A percentile compares a stretch with the other conserved stretches of the same genome.
These are phyloP conservation scores for Lanistes nyassanus DNA, from an alignment of 1,140 invertebrate genomes.

Conservation along the genomic window DNA sequence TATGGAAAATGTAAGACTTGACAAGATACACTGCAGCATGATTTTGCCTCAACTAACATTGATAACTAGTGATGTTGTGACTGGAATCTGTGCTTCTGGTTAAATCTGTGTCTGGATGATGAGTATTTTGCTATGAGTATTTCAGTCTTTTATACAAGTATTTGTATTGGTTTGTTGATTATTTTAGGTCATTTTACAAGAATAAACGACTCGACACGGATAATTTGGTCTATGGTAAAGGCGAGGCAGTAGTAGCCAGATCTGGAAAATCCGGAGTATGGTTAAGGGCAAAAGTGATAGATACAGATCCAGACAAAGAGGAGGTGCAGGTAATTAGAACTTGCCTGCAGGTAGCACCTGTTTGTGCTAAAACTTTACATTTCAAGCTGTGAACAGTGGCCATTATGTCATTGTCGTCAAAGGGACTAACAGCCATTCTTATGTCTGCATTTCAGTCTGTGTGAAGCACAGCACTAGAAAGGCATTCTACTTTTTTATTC, in stretches of 20 bases:
- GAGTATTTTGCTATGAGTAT: no score
- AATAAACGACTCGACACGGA: conserved; percentile 8
- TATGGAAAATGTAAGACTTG: no score
- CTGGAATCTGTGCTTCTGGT: no score
- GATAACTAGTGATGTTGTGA: no score
- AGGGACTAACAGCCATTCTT: not conserved
- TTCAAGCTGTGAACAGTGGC: not conserved
- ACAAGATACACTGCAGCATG: no score
- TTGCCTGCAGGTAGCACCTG: no score
- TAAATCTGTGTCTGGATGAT: no score
- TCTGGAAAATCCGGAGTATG: conserved; percentile 1
- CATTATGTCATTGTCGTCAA: not conserved
- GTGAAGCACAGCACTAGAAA: no score
- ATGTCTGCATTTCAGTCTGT: not conserved
- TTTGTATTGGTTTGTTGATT: not conserved
- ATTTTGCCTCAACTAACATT: no score
- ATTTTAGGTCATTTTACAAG: conserved; percentile 11
- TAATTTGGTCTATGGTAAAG: not conserved
- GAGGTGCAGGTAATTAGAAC: not conserved
- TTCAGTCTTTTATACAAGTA: no score
- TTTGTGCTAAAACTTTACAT: not conserved
- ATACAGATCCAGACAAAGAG: conserved; percentile 18
- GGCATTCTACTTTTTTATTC: no score
- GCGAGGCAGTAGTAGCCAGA: conserved; percentile 18
- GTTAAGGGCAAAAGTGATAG: conserved; percentile 22